phyloP scores from a whole-genome alignment of 2,797 vertebrate species.

The Harpagifer antarcticus region DNA sequence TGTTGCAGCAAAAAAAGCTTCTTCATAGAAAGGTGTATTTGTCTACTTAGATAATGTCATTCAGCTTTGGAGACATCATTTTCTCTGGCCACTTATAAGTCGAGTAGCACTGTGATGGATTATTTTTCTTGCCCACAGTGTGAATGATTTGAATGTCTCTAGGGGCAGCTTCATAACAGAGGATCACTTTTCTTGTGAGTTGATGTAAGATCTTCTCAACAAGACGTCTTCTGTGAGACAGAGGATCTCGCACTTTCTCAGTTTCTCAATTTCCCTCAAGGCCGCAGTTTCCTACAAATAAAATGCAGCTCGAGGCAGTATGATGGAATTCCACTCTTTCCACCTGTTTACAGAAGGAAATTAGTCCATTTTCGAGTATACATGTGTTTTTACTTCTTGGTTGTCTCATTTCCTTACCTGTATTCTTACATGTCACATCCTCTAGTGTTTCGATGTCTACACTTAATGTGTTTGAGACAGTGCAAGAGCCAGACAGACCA shows the following conservation, averaged over 20 bases:
- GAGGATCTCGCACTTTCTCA: slow-evolving; percentile 16
- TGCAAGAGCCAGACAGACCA: slow-evolving; percentile 17
- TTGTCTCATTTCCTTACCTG: slow-evolving; percentile 55
- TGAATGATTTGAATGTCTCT: slow-evolving; percentile 57
- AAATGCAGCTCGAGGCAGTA: background rate
- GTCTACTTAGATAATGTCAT: slow-evolving; percentile 32
- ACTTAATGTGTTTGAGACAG: background rate
- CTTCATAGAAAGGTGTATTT: slow-evolving; percentile 3
- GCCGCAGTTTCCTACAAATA: slow-evolving; percentile 4
- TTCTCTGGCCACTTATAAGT: slow-evolving; percentile 56
- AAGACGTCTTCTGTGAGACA: slow-evolving; percentile 44
- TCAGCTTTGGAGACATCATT: slow-evolving; percentile 43
- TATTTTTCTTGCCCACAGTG: slow-evolving; percentile 61
- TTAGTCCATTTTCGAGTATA: slow-evolving; percentile 38
- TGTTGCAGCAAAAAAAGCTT: slow-evolving; percentile 8
- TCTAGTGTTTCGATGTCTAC: slow-evolving; percentile 34
- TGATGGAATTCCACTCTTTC: slow-evolving; percentile 21
- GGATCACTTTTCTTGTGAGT: slow-evolving; percentile 68
- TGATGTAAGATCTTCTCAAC: slow-evolving; percentile 59
- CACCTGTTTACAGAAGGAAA: slow-evolving; percentile 51
- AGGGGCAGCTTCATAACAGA: slow-evolving; percentile 60
- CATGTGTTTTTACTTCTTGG: slow-evolving; percentile 21
- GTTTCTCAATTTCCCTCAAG: slow-evolving; percentile 14
- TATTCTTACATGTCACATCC: slow-evolving; percentile 24
- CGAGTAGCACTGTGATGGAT: slow-evolving; percentile 30